Evolutionary conservation across 2,888 invertebrate genomes (phyloP).

Genomic region (Machimus rusticus): DNA sequence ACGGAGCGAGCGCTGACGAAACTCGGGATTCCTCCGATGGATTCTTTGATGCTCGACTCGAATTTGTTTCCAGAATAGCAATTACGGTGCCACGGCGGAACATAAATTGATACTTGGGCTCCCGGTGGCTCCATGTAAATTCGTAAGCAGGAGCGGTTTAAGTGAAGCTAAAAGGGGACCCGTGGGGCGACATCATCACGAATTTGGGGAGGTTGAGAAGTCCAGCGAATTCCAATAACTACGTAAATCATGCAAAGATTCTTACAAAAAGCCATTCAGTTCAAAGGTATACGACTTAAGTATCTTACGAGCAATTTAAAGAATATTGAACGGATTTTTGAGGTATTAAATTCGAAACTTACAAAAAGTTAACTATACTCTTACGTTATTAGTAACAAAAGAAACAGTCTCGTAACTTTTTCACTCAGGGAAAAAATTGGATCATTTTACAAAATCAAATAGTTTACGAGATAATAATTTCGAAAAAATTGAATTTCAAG

Average conservation of each 20-base stretch:
- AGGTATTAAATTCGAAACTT: neutral
- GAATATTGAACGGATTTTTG: neutral
- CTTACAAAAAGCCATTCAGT: neutral
- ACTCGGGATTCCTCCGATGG: neutral
- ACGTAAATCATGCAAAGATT: neutral
- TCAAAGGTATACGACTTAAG: neutral
- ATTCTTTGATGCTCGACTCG: constrained; percentile 14
- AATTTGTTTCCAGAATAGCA: constrained; percentile 22
- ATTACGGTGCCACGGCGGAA: neutral
- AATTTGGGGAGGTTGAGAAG: neutral
- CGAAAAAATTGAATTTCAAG: too few species aligned
- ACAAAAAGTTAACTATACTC: too few species aligned
- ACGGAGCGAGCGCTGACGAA: neutral
- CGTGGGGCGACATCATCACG: neutral
- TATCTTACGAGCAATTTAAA: neutral
- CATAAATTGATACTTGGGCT: neutral
- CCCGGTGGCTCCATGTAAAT: neutral
- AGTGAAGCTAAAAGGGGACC: neutral
- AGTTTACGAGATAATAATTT: too few species aligned
- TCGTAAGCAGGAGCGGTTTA: neutral
- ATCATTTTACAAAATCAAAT: too few species aligned
- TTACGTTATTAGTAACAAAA: too few species aligned
- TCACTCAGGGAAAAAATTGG: too few species aligned
- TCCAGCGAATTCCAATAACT: neutral
- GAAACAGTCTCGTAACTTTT: too few species aligned